Evolutionary conservation across 2,888 invertebrate species (phyloP).

Genomic region (Mimachlamys varia): DNA sequence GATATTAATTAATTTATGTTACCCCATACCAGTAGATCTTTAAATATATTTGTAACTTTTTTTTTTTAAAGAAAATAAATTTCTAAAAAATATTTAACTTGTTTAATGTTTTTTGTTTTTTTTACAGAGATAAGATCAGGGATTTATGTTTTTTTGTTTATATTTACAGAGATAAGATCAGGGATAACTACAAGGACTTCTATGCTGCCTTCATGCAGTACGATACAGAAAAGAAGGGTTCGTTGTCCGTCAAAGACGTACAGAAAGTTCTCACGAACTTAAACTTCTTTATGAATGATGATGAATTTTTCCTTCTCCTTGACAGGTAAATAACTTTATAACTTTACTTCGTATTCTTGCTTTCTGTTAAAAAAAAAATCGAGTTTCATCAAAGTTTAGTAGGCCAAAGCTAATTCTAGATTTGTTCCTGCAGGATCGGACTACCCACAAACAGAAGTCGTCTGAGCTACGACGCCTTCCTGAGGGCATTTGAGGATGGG

Average conservation of each 20-base stretch:
- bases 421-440: conserved; percentile 66
- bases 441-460: conserved; percentile 68
- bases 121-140: conserved; percentile 75
- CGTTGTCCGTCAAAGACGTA: conserved; percentile 73
- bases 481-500: conserved; percentile 79
- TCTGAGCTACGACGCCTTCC: conserved; percentile 76
- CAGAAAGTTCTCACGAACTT: conserved; percentile 76
- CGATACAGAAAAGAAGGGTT: conserved; percentile 75
- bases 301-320: conserved; percentile 76
- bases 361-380: neutral
- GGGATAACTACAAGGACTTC: conserved; percentile 75
- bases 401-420: too few species aligned
- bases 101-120: too few species aligned
- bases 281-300: conserved; percentile 77
- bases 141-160: too few species aligned
- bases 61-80: too few species aligned
- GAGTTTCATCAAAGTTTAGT: too few species aligned
- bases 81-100: too few species aligned
- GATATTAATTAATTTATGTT: too few species aligned
- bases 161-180: conserved; percentile 74
- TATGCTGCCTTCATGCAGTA: conserved; percentile 77
- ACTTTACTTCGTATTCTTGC: neutral
- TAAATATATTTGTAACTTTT: too few species aligned
- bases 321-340: conserved; percentile 68
- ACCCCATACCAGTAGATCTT: too few species aligned